Evolutionary conservation across 1,140 invertebrate genomes (phyloP), one percentile per base, ranked within the genome.

Genomic region (Anadara kagoshimensis): DNA sequence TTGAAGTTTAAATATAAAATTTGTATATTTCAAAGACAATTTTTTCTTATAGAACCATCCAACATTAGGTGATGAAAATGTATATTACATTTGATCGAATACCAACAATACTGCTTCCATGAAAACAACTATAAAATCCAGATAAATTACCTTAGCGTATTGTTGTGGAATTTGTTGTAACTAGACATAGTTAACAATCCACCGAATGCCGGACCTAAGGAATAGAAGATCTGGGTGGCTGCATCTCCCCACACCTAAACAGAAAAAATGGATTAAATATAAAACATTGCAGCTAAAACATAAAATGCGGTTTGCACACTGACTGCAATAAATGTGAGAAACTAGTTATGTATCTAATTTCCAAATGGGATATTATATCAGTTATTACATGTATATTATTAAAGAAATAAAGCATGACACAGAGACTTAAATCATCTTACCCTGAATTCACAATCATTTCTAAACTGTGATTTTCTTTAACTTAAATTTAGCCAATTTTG

Each of bases 191-290:
- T 87, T 11, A 85, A 45, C 18, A 86, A 78, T 61, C 87, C 86
- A 20, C 97, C 97, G 82, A 98, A 99, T 11, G 96, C 97, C 53
- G 98, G 89, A 1, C 97, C 97, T 63, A 99, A 90, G 0, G 96
- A 98, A 89, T 98, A 99, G 90, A 99, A 99, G 80, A 99, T 98
- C 88, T 99, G 97, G 0, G 97, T 98, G 4, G 96, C 97, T 0
- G 97, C 97, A 90, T 98, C 96, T 22, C 98, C 87, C 97, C 97
- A 99, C 0, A 98, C 97, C 16, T 86, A 56, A 14, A 76, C 14
- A n/a, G 3, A 49, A 16, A 10, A 10, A 47, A 47, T 10, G 16
- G 45, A 10, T 18, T 20, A 12, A 10, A 47, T 47, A 8, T 47
- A 16, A 16, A 10, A 47, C 18, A n/a, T n/a, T n/a, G n/a, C n/a